Conservation (phyloP, 2,888 invertebrate species). For the Candidula unifasciata region DNA sequence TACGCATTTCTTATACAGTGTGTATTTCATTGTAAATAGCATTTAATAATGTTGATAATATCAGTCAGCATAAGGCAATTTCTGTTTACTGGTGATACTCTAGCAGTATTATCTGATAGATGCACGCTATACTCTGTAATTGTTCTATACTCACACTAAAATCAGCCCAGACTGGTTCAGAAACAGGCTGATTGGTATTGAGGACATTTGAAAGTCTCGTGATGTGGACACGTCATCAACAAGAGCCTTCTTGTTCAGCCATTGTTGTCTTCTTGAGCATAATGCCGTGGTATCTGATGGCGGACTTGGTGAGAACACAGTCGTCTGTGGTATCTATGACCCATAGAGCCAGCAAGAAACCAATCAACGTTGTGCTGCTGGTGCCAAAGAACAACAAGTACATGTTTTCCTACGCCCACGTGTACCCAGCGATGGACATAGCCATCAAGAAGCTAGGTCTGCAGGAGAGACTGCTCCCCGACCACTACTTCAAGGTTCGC, state of each 20-base stretch:
- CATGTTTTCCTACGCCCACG: conserved; percentile 66
- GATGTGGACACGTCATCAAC: not conserved
- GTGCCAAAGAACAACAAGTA: conserved; percentile 62
- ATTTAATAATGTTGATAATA: too few relatives aligned
- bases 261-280: not conserved
- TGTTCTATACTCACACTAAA: too few relatives aligned
- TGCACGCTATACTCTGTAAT: too few relatives aligned
- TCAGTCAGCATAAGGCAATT: too few relatives aligned
- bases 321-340: not conserved
- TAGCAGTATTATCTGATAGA: too few relatives aligned
- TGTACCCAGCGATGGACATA: conserved; percentile 72
- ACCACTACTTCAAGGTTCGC: conserved; percentile 73
- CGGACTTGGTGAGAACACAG: not conserved
- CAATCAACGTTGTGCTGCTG: conserved; percentile 66
- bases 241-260: not conserved
- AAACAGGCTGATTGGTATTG: too few relatives aligned
- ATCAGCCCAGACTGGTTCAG: too few relatives aligned
- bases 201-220: not conserved
- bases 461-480: conserved; percentile 50
- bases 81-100: too few relatives aligned
- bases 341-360: not conserved
- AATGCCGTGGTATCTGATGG: not conserved
- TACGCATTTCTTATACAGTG: too few relatives aligned
- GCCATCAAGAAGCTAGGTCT: conserved; percentile 66
- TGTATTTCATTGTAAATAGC: too few relatives aligned